A percentile compares a stretch with the other conserved stretches of the same genome.
Conservation (phyloP, 2,797 vertebrate species). For the Distichodus sexfasciatus region DNA sequence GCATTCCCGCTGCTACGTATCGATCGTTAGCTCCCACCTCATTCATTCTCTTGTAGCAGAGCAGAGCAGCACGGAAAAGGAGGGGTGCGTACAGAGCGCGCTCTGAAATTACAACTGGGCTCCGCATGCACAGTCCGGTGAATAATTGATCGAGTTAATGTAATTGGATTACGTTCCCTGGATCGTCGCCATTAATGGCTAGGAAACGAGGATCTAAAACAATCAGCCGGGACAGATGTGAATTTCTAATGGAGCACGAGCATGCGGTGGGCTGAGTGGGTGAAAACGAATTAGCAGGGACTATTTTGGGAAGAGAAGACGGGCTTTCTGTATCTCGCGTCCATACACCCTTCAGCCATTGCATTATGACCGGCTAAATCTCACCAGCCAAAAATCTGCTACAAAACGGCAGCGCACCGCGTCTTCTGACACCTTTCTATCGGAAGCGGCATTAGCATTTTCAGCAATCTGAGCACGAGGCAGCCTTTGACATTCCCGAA, state of each 20-base stretch:
- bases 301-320: too few relatives aligned
- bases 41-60: not conserved
- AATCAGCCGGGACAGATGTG: conserved; percentile 32
- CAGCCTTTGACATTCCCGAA: too few relatives aligned
- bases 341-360: too few relatives aligned
- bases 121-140: conserved; percentile 57
- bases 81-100: not conserved
- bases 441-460: too few relatives aligned
- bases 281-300: not conserved
- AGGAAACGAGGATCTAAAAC: not conserved
- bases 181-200: conserved; percentile 42
- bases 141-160: conserved; percentile 77
- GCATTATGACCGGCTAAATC: too few relatives aligned
- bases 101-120: conserved; percentile 73
- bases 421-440: too few relatives aligned
- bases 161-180: conserved; percentile 67
- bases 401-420: too few relatives aligned
- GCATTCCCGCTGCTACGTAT: not conserved
- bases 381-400: too few relatives aligned
- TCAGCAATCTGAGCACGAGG: too few relatives aligned
- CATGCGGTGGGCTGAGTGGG: not conserved
- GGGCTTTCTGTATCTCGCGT: too few relatives aligned
- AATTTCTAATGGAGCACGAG: not conserved
- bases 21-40: conserved; percentile 47
- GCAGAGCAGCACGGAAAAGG: not conserved